These are phyloP conservation scores for Neolamprologus toae DNA, from an alignment of 2,113 vertebrate species.

Conservation along the genomic window DNA sequence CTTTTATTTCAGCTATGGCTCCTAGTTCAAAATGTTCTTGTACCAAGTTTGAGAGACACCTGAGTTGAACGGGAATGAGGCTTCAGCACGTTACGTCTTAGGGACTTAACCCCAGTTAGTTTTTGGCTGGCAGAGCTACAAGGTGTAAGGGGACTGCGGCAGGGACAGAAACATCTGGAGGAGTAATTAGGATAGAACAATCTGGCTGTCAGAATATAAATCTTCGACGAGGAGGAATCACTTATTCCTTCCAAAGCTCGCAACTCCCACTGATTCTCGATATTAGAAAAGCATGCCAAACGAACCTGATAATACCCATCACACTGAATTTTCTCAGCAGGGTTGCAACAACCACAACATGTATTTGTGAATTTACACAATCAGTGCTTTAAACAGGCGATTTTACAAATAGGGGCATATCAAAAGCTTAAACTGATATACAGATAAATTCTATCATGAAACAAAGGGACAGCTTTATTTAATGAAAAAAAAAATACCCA, in stretches of 20 bases:
- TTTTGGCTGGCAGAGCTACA: neutral
- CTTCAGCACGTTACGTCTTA: neutral
- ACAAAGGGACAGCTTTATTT: neutral
- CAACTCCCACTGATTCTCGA: constrained; percentile 4
- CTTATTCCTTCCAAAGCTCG: neutral
- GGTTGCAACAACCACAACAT: neutral
- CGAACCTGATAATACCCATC: neutral
- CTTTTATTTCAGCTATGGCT: neutral
- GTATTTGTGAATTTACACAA: neutral
- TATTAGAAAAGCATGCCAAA: neutral
- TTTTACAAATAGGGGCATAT: neutral
- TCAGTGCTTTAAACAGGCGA: neutral
- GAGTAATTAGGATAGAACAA: constrained; percentile 12
- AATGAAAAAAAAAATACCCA: neutral
- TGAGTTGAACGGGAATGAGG: neutral
- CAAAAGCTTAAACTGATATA: neutral
- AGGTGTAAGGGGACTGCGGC: neutral
- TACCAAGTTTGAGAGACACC: neutral
- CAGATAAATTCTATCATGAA: neutral
- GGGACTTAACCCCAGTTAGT: neutral
- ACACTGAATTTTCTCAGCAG: neutral
- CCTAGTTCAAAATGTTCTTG: neutral
- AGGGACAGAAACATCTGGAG: constrained; percentile 34
- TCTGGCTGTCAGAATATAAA: neutral
- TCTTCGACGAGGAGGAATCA: neutral